Base-by-base conservation (phyloP, 2,797 vertebrate genomes). In the Bradypodion pumilum region DNA sequence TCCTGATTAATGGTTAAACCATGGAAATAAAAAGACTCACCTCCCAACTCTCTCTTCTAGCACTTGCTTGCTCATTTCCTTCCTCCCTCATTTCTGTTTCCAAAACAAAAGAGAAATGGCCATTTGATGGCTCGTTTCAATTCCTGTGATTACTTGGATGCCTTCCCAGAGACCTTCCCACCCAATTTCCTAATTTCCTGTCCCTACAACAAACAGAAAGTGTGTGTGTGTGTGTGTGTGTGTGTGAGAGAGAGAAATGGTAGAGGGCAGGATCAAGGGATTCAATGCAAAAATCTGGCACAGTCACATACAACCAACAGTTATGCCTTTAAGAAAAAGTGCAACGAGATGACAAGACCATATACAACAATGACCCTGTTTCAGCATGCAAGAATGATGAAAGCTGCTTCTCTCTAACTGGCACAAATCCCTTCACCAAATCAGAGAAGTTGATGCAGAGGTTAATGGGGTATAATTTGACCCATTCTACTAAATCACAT, bases 91-190 rank as follows among this genome's bases (percentile, higher is more conserved):
- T n/a, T 52, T 62, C 84, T 62, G 73, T 81, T 85, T 85, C 84
- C 84, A 85, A 81, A 85, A 77, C 84, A 81, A 85, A 80, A 81
- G 23, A 37, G 73, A 60, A 66, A 76, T 77, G 42, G 66, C 40
- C 62, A 27, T 72, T 76, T 63, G 52, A 70, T 81, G 42, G 42
- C 59, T 81, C 79, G 63, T 32, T 63, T 81, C 52, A 85, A 70
- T 73, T 81, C 46, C 73, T 62, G 63, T 9, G 42, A 68, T 5
- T 19, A 32, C 65, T 70, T 85, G 84, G 79, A 85, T 63, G 42
- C 25, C 27, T 81, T 85, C 84, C 76, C 83, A 79, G 75, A 79
- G 56, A 52, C 27, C 42, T 83, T 79, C 68, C 32, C 44, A 70
- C 23, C 29, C 62, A 49, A 49, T 81, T 85, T 81, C 56, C 84